Base-by-base conservation (phyloP, 1,140 invertebrate genomes). In the Psilanteris sp. region DNA sequence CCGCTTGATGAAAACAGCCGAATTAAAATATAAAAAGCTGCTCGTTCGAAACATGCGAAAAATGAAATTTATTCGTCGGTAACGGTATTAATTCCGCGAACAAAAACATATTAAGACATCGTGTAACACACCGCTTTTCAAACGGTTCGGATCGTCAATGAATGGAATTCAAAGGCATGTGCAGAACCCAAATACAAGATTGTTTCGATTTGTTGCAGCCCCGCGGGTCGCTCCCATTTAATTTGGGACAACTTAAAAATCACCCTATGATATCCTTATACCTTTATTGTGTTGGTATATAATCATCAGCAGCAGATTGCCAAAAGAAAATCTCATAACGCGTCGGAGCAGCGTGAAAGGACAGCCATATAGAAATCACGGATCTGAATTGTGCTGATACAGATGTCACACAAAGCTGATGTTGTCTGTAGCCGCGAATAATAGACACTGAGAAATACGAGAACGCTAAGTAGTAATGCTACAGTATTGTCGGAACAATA, bases 391-490 rank as follows among this genome's bases (percentile, higher is more conserved):
- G 66, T 46, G 0, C 48, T 43, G 77, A 77, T 79, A 73, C 77
- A 77, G 77, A 77, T 79, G 77, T 79, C 68, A 41, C 68, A 73
- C 77, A 78, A 66, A 75, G 41, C 77, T 55, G 54, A 61, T 29
- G 46, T 67, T 55, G 62, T 15, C 64, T 48, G 9, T 54, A 15
- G 64, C 15, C 32, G 46, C 61, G 61, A 54, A 75, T 76, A 77
- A 78, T 78, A 74, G 70, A 67, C 68, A 68, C 26, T 9, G 34
- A 52, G 50, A 32, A 67, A 77, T 71, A 61, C 59, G 52, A 77
- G 68, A n/a, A 66, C 70, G 74, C 78, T 79, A 79, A 77, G 75
- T 79, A 79, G 75, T 70, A 71, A 52, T 54, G 70, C 68, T 57
- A 55, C 75, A 75, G 71, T 57, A 75, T 74, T 55, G 20, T 0